Percentiles rank a stretch among this genome's conserved stretches.
These are phyloP conservation scores for Drosophila incognita DNA, from an alignment of 2,888 invertebrate genomes.

Conservation along the genomic window DNA sequence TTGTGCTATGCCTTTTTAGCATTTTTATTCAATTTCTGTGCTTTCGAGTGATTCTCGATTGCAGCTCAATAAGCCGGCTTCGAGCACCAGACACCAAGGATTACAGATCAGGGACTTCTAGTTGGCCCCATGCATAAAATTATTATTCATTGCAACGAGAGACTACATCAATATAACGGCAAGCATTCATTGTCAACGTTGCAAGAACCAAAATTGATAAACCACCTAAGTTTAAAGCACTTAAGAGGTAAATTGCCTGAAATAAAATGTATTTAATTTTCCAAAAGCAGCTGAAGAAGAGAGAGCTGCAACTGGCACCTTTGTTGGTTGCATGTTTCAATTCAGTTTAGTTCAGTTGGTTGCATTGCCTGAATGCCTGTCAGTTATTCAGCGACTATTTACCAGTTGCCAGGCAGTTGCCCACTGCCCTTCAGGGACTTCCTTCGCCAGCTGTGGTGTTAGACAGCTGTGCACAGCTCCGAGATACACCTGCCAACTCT, in stretches of 20 bases:
- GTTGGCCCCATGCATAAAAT: conserved; percentile 47
- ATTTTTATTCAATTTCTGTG: conserved; percentile 69
- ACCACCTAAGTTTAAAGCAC: conserved; percentile 18
- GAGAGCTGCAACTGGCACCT: conserved; percentile 54
- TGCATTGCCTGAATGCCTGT: conserved; percentile 62
- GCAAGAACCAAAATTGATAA: conserved; percentile 19
- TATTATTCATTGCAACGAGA: conserved; percentile 68
- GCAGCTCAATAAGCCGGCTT: conserved; percentile 71
- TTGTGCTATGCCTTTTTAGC: conserved; percentile 44
- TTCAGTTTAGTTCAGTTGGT: conserved; percentile 26
- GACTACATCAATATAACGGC: conserved; percentile 51
- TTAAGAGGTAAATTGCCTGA: conserved; percentile 16
- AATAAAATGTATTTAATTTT: conserved; percentile 35
- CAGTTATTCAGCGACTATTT: conserved; percentile 55
- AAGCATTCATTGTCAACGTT: conserved; percentile 26
- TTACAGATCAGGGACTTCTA: conserved; percentile 47
- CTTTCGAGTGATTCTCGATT: conserved; percentile 58
- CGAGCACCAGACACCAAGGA: conserved; percentile 39
- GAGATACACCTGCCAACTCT: conserved; percentile 37
- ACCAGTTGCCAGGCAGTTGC: conserved; percentile 28
- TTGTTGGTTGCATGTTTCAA: conserved; percentile 13
- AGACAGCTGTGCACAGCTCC: conserved; percentile 26
- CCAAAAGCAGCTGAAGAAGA: not conserved
- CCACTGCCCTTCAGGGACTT: conserved; percentile 27
- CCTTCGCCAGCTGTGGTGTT: conserved; percentile 40